phyloP scores from a whole-genome alignment of 2,797 vertebrate species.

The Oreonectes daqikongensis region DNA sequence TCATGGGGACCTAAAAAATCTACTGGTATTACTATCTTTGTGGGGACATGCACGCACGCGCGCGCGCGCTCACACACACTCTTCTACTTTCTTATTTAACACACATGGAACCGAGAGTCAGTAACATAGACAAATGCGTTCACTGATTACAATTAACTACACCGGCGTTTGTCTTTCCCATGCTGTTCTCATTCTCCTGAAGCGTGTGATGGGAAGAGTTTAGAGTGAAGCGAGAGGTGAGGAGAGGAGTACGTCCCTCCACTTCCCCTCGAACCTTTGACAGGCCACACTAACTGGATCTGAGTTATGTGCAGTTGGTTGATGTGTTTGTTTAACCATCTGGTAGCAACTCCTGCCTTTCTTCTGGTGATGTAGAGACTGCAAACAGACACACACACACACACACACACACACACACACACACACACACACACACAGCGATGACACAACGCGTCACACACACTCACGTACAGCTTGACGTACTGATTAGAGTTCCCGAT shows the following conservation, averaged over 20 bases:
- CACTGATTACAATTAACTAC: slow-evolving; percentile 80
- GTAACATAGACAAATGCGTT: slow-evolving; percentile 73
- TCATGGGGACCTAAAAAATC: too few relatives aligned
- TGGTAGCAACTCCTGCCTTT: slow-evolving; percentile 81
- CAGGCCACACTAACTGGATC: slow-evolving; percentile 83
- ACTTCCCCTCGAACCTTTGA: slow-evolving; percentile 72
- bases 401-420: slow-evolving; percentile 27
- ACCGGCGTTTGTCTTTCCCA: slow-evolving; percentile 59
- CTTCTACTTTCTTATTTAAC: slow-evolving; percentile 59
- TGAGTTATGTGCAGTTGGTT: slow-evolving; percentile 84
- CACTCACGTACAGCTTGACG: slow-evolving; percentile 34
- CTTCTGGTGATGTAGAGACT: slow-evolving; percentile 78
- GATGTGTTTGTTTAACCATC: slow-evolving; percentile 87
- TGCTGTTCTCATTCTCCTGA: slow-evolving; percentile 57
- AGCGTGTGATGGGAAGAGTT: slow-evolving; percentile 57
- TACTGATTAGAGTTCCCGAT: slow-evolving; percentile 16
- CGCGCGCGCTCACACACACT: slow-evolving; percentile 38
- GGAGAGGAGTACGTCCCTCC: slow-evolving; percentile 59
- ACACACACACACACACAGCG: slow-evolving; percentile 28
- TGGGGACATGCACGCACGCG: slow-evolving; percentile 2
- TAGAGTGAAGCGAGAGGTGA: slow-evolving; percentile 49
- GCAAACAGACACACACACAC: slow-evolving; percentile 68
- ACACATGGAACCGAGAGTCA: slow-evolving; percentile 61
- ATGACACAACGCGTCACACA: slow-evolving; percentile 47
- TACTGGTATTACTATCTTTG: too few relatives aligned